A percentile compares a stretch with the other conserved stretches of the same genome.
phyloP scores from a whole-genome alignment of 2,797 vertebrate species.

The Neoniphon sammara region DNA sequence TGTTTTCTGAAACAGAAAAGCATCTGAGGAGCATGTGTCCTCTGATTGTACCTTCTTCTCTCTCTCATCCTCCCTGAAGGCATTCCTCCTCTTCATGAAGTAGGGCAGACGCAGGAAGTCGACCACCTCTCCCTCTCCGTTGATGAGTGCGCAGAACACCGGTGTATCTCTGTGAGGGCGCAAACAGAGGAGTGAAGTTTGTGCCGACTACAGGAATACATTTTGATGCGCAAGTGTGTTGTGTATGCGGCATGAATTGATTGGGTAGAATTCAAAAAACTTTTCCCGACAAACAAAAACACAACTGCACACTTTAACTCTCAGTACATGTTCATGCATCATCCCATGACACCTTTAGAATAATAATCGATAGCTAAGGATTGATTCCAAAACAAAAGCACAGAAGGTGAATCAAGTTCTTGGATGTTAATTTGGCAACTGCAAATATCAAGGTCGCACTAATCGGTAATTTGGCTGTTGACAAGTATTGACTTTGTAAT shows the following conservation, averaged over 20 bases:
- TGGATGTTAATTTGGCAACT: too few relatives aligned
- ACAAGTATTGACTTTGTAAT: background rate
- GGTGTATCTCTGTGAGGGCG: conserved; percentile 90
- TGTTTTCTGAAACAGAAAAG: background rate
- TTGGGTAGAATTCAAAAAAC: background rate
- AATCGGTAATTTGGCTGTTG: too few relatives aligned
- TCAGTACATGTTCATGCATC: background rate
- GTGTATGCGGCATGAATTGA: too few relatives aligned
- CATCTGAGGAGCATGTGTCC: background rate
- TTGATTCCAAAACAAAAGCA: too few relatives aligned
- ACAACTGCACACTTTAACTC: background rate
- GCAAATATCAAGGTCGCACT: too few relatives aligned
- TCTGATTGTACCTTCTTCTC: conserved; percentile 90
- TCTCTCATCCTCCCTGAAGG: conserved; percentile 95
- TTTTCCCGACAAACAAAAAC: background rate
- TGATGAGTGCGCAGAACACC: conserved; percentile 96
- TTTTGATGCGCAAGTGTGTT: background rate
- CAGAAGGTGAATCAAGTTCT: too few relatives aligned
- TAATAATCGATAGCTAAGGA: too few relatives aligned
- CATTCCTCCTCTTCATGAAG: conserved; percentile 97
- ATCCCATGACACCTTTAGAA: too few relatives aligned
- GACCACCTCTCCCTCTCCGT: conserved; percentile 96
- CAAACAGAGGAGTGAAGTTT: background rate
- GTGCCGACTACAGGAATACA: background rate
- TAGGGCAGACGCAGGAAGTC: conserved; percentile 96